Conservation (phyloP, 2,113 vertebrate genomes). For the Nothobranchius furzeri region DNA sequence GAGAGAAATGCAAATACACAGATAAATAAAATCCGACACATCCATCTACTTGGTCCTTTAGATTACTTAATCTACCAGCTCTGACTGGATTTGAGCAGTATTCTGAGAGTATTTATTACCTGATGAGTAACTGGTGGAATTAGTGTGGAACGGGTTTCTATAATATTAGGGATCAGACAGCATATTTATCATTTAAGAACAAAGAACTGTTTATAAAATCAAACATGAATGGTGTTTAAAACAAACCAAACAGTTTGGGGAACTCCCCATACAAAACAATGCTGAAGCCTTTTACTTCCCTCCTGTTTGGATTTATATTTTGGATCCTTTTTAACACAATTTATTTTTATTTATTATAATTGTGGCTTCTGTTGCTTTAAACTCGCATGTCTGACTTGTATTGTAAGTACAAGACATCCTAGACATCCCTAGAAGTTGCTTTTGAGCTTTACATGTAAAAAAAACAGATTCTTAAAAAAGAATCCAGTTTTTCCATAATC, state of each 20-base stretch:
- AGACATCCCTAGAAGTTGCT: too few species aligned
- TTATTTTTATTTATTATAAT: too few species aligned
- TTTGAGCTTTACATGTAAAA: too few species aligned
- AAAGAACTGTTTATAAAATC: neutral
- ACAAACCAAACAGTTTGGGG: neutral
- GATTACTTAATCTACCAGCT: neutral
- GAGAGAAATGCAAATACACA: neutral
- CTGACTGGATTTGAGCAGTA: neutral
- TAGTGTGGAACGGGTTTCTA: neutral
- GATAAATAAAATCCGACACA: neutral
- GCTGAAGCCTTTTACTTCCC: too few species aligned
- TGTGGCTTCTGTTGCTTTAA: too few species aligned
- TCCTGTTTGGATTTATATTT: too few species aligned
- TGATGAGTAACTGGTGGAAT: neutral
- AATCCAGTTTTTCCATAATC: too few species aligned
- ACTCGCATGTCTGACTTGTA: too few species aligned
- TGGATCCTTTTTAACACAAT: too few species aligned
- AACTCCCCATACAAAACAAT: neutral
- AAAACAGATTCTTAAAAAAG: too few species aligned
- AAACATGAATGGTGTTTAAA: too few species aligned
- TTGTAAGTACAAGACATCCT: too few species aligned
- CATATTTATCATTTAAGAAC: neutral
- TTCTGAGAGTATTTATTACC: neutral
- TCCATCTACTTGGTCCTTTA: neutral
- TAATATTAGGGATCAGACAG: conserved; percentile 1